phyloP scores from a whole-genome alignment of 2,888 invertebrate species.

The Deilephila elpenor region DNA sequence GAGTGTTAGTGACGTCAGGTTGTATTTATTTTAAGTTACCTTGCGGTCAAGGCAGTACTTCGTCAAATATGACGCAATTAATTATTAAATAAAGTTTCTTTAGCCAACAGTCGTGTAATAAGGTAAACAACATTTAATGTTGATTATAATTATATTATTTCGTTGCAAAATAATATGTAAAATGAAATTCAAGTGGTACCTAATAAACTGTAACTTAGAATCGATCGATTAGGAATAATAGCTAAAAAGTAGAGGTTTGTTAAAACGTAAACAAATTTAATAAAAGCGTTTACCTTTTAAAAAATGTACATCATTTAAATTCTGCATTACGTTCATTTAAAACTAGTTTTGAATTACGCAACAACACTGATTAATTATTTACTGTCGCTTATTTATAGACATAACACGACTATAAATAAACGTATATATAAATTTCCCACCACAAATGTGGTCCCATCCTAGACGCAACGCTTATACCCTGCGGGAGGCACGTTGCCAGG shows the following conservation, averaged over 20 bases:
- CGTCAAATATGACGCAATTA: not conserved
- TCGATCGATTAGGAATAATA: no score
- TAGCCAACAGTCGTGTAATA: not conserved
- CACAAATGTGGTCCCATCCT: slow-evolving; percentile 11
- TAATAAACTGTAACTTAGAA: no score
- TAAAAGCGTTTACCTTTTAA: no score
- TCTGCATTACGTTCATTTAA: no score
- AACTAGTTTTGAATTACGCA: no score
- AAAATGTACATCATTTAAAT: no score
- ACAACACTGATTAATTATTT: no score
- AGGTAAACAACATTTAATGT: not conserved
- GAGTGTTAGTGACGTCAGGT: not conserved
- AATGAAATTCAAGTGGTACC: no score
- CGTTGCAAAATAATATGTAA: no score
- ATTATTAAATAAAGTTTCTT: not conserved
- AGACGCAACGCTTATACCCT: slow-evolving; percentile 29
- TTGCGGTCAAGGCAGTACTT: not conserved
- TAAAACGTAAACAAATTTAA: no score
- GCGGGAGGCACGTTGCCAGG: slow-evolving; percentile 42
- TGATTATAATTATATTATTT: no score
- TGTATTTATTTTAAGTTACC: not conserved
- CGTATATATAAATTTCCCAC: not conserved
- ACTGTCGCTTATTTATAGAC: not conserved
- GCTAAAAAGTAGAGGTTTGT: no score
- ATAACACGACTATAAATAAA: not conserved